Conservation (phyloP, 1,140 invertebrate species). For the Drosophila erecta region DNA sequence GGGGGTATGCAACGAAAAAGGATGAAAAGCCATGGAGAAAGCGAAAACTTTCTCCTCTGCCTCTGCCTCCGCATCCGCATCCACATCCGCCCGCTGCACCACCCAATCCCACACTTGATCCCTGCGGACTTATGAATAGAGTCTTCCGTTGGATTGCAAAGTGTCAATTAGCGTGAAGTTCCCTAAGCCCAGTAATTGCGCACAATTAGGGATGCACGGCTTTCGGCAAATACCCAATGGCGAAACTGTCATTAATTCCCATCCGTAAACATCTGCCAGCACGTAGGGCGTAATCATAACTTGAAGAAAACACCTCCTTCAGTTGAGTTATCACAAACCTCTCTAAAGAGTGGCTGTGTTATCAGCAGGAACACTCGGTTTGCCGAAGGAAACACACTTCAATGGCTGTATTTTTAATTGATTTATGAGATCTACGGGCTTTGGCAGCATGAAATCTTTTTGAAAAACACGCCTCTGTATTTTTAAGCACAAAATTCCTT, state of each 20-base stretch:
- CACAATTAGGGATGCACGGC: background rate
- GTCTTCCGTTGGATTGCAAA: slow-evolving; percentile 32
- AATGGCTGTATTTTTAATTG: background rate
- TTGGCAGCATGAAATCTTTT: background rate
- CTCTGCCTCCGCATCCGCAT: too few relatives aligned
- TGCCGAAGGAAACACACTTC: background rate
- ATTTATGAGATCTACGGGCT: background rate
- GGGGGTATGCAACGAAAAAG: slow-evolving; percentile 25
- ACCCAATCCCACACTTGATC: slow-evolving; percentile 1
- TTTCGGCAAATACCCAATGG: slow-evolving; percentile 1
- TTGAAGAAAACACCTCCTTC: background rate
- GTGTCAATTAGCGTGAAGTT: slow-evolving; percentile 59
- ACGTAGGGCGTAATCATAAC: too few relatives aligned
- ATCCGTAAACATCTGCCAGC: too few relatives aligned
- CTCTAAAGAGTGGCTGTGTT: too few relatives aligned
- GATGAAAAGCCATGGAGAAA: slow-evolving; percentile 11
- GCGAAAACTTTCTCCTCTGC: slow-evolving; percentile 33
- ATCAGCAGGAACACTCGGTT: background rate
- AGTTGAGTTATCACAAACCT: too few relatives aligned
- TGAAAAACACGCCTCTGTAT: background rate
- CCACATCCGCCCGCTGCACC: background rate
- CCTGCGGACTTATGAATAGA: slow-evolving; percentile 21
- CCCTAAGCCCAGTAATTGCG: slow-evolving; percentile 12
- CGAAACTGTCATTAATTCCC: too few relatives aligned
- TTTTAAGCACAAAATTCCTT: background rate